A percentile compares a stretch with the other conserved stretches of the same genome.
Evolutionary conservation across 2,797 vertebrate genomes (phyloP).

Genomic region (Megalops cyprinoides): DNA sequence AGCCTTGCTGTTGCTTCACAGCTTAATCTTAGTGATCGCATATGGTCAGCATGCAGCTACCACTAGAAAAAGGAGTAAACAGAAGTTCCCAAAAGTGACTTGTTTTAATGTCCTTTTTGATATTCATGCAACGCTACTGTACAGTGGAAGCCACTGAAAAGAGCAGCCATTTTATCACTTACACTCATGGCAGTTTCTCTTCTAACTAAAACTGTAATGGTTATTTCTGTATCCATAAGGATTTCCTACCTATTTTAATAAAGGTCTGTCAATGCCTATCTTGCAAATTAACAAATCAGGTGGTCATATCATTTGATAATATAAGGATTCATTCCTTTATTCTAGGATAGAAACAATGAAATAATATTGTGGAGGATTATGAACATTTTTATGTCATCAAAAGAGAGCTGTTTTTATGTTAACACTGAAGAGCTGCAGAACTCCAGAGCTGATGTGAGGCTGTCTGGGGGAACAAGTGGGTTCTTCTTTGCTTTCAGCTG

Average conservation of each 20-base stretch:
- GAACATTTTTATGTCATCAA: neutral
- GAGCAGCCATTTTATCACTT: neutral
- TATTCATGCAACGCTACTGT: neutral
- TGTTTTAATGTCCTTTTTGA: constrained; percentile 18
- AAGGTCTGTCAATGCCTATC: too few species aligned
- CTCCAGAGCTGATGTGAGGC: neutral
- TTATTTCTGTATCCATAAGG: too few species aligned
- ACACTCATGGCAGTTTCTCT: neutral
- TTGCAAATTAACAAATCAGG: too few species aligned
- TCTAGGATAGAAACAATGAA: neutral
- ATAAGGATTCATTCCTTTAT: neutral
- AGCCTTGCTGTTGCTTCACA: constrained; percentile 46
- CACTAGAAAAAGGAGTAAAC: too few species aligned
- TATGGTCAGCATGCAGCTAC: too few species aligned
- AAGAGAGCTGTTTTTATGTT: neutral
- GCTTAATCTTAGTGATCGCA: too few species aligned
- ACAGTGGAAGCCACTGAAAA: neutral
- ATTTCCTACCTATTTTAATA: too few species aligned
- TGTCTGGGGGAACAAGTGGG: neutral
- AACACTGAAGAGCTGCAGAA: neutral
- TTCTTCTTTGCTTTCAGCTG: neutral
- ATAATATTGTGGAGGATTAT: too few species aligned
- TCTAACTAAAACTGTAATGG: neutral
- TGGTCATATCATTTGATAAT: too few species aligned
- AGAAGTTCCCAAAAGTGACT: constrained; percentile 45